A percentile compares a stretch with the other conserved stretches of the same genome.
phyloP scores from a whole-genome alignment of 2,797 vertebrate genomes.

The Malurus leucopterus region DNA sequence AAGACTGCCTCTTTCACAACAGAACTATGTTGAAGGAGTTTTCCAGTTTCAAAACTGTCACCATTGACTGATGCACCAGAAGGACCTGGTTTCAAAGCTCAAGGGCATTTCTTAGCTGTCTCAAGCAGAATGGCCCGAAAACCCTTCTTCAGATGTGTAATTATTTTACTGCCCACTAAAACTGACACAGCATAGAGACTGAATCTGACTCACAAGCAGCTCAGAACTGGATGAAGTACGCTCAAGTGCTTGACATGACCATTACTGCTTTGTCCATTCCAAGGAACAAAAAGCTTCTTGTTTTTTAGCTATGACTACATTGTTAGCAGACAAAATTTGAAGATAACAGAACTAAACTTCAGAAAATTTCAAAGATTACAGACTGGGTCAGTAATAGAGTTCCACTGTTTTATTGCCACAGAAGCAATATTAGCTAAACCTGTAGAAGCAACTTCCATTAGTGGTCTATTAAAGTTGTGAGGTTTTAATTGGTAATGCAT shows the following conservation, averaged over 20 bases:
- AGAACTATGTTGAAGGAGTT: neutral
- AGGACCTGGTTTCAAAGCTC: neutral
- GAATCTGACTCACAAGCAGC: neutral
- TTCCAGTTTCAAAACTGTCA: neutral
- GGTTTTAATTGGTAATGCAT: neutral
- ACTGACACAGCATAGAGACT: neutral
- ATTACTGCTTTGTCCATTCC: neutral
- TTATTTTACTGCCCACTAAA: neutral
- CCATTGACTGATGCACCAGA: neutral
- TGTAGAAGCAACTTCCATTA: neutral
- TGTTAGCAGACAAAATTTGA: neutral
- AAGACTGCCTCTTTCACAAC: neutral
- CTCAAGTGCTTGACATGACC: neutral
- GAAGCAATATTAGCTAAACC: neutral
- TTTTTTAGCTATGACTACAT: neutral
- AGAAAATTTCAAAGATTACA: neutral
- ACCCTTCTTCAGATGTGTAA: neutral
- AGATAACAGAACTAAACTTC: neutral
- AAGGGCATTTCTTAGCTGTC: neutral
- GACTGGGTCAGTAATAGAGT: neutral
- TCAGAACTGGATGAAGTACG: neutral
- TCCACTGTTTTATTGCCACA: neutral
- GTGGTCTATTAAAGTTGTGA: fast-evolving
- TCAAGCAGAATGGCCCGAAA: neutral
- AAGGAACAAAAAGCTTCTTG: neutral